Evolutionary conservation across 2,888 invertebrate species (phyloP).

Genomic region (Chaitophorus viminalis): DNA sequence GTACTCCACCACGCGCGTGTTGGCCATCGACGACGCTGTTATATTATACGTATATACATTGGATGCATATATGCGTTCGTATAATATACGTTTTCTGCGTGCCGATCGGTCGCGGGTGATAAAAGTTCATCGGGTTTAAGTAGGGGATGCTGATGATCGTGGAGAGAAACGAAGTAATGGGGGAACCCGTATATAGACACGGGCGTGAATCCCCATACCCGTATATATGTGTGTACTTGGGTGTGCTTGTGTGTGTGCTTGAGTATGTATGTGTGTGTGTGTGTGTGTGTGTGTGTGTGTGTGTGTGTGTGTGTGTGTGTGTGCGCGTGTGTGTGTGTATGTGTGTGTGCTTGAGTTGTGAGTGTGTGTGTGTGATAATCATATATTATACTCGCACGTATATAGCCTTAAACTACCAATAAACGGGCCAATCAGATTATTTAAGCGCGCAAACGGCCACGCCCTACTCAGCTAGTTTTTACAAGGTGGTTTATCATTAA

Average conservation of each 20-base stretch:
- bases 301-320: too few species aligned
- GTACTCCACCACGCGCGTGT: background rate
- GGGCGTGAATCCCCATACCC: constrained; percentile 1
- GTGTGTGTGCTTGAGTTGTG: too few species aligned
- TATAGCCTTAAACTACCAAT: constrained; percentile 46
- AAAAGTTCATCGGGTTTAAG: constrained; percentile 29
- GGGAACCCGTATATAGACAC: background rate
- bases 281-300: too few species aligned
- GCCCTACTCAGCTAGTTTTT: constrained; percentile 30
- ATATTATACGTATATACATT: too few species aligned
- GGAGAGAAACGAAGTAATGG: too few species aligned
- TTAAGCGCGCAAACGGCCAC: constrained; percentile 24
- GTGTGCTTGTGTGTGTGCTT: too few species aligned
- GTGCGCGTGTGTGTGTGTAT: too few species aligned
- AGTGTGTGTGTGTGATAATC: background rate
- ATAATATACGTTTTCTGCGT: constrained; percentile 24
- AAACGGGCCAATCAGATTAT: constrained; percentile 33
- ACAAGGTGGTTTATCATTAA: constrained; percentile 53
- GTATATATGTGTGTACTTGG: too few species aligned
- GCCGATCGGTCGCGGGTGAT: constrained; percentile 33
- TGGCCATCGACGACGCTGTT: too few species aligned
- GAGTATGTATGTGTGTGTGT: too few species aligned
- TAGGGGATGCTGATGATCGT: background rate
- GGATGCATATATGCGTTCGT: too few species aligned
- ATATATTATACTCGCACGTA: background rate